phyloP scores from a whole-genome alignment of 1,140 invertebrate species.

The Charaxes varanes region DNA sequence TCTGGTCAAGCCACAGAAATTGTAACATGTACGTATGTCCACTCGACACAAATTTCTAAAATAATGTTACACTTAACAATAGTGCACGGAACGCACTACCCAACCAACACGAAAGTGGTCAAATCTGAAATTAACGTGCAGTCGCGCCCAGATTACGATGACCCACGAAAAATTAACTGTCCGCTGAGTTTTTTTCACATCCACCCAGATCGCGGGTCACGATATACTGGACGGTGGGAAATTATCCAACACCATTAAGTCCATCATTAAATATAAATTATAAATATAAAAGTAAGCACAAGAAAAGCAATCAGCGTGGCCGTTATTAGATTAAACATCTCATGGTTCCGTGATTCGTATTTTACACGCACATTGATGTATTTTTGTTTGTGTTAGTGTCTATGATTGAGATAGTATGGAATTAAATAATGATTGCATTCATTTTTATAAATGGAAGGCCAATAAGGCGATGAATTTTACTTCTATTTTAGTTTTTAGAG shows the following conservation, averaged over 20 bases:
- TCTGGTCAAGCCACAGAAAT: too few relatives aligned
- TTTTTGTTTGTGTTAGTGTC: too few relatives aligned
- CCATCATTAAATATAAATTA: slow-evolving; percentile 70
- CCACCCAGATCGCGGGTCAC: slow-evolving; percentile 25
- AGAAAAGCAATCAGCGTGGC: slow-evolving; percentile 61
- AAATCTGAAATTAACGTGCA: slow-evolving; percentile 70
- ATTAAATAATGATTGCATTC: too few relatives aligned
- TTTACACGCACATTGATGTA: slow-evolving; percentile 2
- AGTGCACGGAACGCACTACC: slow-evolving; percentile 48
- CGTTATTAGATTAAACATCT: slow-evolving; percentile 68
- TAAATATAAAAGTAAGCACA: slow-evolving; percentile 65
- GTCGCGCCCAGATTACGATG: slow-evolving; percentile 32
- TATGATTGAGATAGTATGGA: too few relatives aligned
- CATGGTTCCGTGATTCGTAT: slow-evolving; percentile 27
- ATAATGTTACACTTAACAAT: slow-evolving; percentile 50
- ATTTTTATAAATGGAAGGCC: too few relatives aligned
- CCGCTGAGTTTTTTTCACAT: slow-evolving; percentile 8
- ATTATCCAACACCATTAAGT: slow-evolving; percentile 61
- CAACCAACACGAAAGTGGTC: slow-evolving; percentile 60
- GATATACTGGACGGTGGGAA: slow-evolving; percentile 29
- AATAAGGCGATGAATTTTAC: too few relatives aligned
- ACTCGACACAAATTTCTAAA: too few relatives aligned
- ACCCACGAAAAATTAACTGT: slow-evolving; percentile 17
- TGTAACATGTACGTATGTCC: too few relatives aligned
- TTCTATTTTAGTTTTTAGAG: too few relatives aligned